Evolutionary conservation across 2,888 invertebrate genomes (phyloP), one percentile per base, ranked within the genome.

Genomic region (Idaea biselata): DNA sequence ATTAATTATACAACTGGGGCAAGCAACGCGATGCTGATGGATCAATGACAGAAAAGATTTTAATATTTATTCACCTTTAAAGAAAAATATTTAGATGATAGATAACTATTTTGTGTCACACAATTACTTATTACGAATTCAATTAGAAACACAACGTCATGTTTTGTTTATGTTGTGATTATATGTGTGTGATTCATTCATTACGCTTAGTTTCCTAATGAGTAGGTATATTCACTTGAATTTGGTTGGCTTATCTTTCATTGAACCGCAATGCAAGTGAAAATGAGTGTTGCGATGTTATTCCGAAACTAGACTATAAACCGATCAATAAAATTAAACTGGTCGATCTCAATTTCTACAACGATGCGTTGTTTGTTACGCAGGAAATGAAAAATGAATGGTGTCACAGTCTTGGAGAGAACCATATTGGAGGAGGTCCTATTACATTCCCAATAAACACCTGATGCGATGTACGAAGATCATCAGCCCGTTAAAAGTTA

Each of bases 351-450:
- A 63, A 61, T 57, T 3, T 53, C 58, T 25, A 25, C 25, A 25
- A 25, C 25, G 25, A 63, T 62, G 61, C 63, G 62, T 62, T 31
- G 58, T 59, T 14, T 7, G 55, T 55, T 58, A 33, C 18, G 53
- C 44, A 44, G 44, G 44, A 44, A 44, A 44, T 14, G 44, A 11
- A 2, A 11, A n/a, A n/a, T n/a, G 8, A 44, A 44, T 14, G 8
- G 44, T 8, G 8, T 44, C 44, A 25, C 25, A 25, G 25, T n/a
- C n/a, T n/a, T n/a, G n/a, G n/a, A n/a, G n/a, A n/a, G n/a, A n/a
- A 25, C 25, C 25, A 25, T 5, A 3, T 25, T 25, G 25, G 25
- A 25, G 25, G 25, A 25, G 25, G 25, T 25, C 25, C 25, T 25
- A 25, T 25, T 25, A 25, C 1, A 25, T 25, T 25, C 5, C 25